Base-by-base conservation (phyloP, 2,888 invertebrate species). In the Pachliopta kotzebuea region DNA sequence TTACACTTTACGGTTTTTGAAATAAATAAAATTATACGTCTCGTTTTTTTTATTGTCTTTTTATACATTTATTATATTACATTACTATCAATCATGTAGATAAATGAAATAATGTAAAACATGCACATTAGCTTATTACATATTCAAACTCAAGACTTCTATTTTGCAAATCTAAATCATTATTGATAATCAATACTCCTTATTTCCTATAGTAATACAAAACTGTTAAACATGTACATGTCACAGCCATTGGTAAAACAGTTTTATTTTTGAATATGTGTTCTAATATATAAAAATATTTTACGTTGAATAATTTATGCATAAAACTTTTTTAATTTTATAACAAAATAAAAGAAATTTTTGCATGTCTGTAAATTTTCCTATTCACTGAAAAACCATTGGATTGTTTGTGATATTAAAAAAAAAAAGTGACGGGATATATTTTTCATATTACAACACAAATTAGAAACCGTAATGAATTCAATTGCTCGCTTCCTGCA, bases 381-480 rank as follows among this genome's bases (percentile, higher is more conserved):
- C 6, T 42, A 42, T 42, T 42, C 6, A 42, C 0, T 18, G 9
- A 14, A 42, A n/a, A n/a, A n/a, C n/a, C 45, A 45, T 18, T 45
- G n/a, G n/a, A 45, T 45, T 45, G 9, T 17, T 42, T 17, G 45
- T 0, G n/a, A 45, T 6, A 37, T 37, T 14, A 37, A 45, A 45
- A n/a, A 18, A 11, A 6, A 4, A 8, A 45, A 6, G n/a, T 45
- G 1, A 6, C 6, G n/a, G 50, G 50, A 54, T 54, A 26, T 26
- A 17, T n/a, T 60, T 53, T 59, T 60, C 42, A n/a, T 54, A 18
- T 42, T 54, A 54, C 52, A 23, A 60, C 53, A 24, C 24, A 24
- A 60, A 60, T 60, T 62, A 62, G 55, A 49, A 56, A 62, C 56
- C 55, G 29, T 56, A 23, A 26, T 56, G 49, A 56, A 62, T 45